phyloP scores from a whole-genome alignment of 2,888 invertebrate species.

The Ormyrus thymus region DNA sequence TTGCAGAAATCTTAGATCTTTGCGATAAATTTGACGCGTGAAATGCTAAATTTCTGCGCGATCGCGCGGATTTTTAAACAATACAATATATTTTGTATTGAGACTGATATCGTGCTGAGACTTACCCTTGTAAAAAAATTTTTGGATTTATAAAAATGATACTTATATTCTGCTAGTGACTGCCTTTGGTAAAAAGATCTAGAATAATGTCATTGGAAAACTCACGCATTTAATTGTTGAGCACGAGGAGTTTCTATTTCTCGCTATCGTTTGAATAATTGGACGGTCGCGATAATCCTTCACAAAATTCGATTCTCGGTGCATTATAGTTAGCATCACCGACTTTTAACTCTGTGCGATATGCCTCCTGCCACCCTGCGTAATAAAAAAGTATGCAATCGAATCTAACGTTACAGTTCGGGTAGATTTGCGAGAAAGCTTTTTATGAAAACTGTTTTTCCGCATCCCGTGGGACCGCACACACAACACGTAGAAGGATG shows the following conservation, averaged over 20 bases:
- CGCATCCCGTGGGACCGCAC: background rate
- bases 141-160: slow-evolving; percentile 37
- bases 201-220: background rate
- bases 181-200: too few species aligned
- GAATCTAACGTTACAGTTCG: background rate
- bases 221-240: background rate
- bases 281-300: background rate
- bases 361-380: background rate
- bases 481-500: too few species aligned
- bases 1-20: background rate
- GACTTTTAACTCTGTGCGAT: background rate
- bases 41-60: background rate
- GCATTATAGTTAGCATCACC: background rate
- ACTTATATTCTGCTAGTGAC: background rate
- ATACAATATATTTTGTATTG: slow-evolving; percentile 1
- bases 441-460: background rate
- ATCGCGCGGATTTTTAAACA: background rate
- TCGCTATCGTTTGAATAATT: background rate
- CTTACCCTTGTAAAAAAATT: slow-evolving; percentile 43
- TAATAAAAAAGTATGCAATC: background rate
- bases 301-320: background rate
- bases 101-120: slow-evolving; percentile 1
- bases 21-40: background rate
- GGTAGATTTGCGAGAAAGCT: background rate
- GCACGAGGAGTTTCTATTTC: background rate